Evolutionary conservation across 2,113 vertebrate species (phyloP), one percentile per base, ranked within the genome.

Genomic region (Gracilinanus agilis): DNA sequence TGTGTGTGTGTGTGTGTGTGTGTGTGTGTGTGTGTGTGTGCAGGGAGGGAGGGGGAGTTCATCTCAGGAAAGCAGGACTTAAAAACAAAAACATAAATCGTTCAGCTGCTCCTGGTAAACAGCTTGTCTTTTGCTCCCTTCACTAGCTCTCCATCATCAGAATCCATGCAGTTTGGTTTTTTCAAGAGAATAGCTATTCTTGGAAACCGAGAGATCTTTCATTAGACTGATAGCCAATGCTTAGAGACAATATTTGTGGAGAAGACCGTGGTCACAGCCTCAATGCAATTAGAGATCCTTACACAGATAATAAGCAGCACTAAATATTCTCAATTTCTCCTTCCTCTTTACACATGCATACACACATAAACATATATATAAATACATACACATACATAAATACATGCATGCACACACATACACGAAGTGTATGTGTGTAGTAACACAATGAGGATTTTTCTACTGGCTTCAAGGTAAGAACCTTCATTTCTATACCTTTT

Each of bases 31-130:
- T 19, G n/a, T 19, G 10, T 5, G 34, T 24, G 24, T 25, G 34
- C 13, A 34, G 29, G 11, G 61, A 16, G 61, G 61, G 29, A 12
- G 61, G 29, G 9, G 1, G 89, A 88, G 56, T 92, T 91, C 44
- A 16, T 95, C 96, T 96, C 91, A 58, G 92, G 92, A 93, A 95
- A 96, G 53, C 44, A 55, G 2, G 0, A 53, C 1, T 29, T 92
- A 83, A 94, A 94, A 96, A 94, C 92, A 96, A 95, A 95, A 97
- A 89, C 92, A 95, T 8, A 92, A 67, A 54, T 90, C 92, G 75
- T 16, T 94, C 89, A 91, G 56, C 90, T 95, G 49, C 13, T 0
- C 90, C 90, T 89, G 53, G 67, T 90, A 94, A 96, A 54, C 9
- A 44, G 23, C 12, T 95, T 58, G 95, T 54, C 93, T 93, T 16